Evolutionary conservation across 2,888 invertebrate genomes (phyloP).

Genomic region (Synanthedon tipuliformis): DNA sequence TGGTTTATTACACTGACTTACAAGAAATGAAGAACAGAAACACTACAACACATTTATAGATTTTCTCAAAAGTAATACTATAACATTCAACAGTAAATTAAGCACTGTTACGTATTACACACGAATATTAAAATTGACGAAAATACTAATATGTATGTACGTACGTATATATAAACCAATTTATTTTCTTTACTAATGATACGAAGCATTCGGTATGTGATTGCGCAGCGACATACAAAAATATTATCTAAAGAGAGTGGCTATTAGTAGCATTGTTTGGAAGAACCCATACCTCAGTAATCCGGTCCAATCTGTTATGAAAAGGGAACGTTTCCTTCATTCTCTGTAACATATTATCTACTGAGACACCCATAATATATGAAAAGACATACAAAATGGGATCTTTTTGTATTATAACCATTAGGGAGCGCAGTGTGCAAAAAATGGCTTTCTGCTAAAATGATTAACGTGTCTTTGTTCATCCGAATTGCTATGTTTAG

Average conservation of each 20-base stretch:
- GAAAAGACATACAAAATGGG: slow-evolving; percentile 14
- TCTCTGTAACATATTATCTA: slow-evolving; percentile 32
- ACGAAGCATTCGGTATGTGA: neutral
- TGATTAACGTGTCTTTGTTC: slow-evolving; percentile 3
- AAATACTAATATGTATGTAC: no score
- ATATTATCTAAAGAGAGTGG: slow-evolving; percentile 4
- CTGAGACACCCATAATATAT: slow-evolving; percentile 18
- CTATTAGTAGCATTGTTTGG: slow-evolving; percentile 26
- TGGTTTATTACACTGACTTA: no score
- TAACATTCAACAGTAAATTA: no score
- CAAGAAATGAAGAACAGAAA: no score
- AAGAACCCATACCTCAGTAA: slow-evolving; percentile 21
- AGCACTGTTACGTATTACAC: no score
- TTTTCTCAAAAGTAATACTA: no score
- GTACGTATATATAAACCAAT: no score
- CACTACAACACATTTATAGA: no score
- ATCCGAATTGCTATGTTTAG: neutral
- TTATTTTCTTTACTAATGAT: no score
- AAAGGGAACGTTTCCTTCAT: slow-evolving; percentile 30
- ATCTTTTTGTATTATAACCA: slow-evolving; percentile 9
- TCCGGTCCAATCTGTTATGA: slow-evolving; percentile 35
- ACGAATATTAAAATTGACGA: no score
- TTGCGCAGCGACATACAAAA: slow-evolving; percentile 10
- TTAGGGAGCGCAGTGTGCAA: slow-evolving; percentile 5
- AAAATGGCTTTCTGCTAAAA: slow-evolving; percentile 8